Evolutionary conservation across 1,140 invertebrate genomes (phyloP), one percentile per base, ranked within the genome.

Genomic region (Hylyphantes graminicola): DNA sequence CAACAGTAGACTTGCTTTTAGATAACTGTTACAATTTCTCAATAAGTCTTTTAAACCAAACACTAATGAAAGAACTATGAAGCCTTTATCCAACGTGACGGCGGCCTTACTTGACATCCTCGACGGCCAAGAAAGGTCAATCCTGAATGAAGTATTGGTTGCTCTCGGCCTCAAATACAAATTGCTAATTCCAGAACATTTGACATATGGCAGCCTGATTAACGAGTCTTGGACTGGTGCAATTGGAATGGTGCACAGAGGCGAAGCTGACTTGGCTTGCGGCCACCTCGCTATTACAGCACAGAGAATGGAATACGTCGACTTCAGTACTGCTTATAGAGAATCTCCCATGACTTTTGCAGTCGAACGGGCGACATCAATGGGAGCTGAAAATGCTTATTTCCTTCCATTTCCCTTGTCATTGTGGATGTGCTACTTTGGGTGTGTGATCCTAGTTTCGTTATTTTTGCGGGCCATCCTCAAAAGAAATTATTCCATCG

Each of bases 161-260:
- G n/a, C n/a, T n/a, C n/a, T n/a, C n/a, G n/a, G n/a, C n/a, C n/a
- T n/a, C n/a, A n/a, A n/a, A n/a, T n/a, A n/a, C n/a, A n/a, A n/a
- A n/a, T n/a, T n/a, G n/a, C n/a, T n/a, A n/a, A n/a, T n/a, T n/a
- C n/a, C n/a, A n/a, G n/a, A n/a, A n/a, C n/a, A n/a, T n/a, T n/a
- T n/a, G n/a, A n/a, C n/a, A n/a, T n/a, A n/a, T n/a, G n/a, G n/a
- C n/a, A n/a, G n/a, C n/a, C n/a, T n/a, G n/a, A n/a, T n/a, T n/a
- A n/a, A 81, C 54, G 19, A 50, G 12, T n/a, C 54, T 0, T 81
- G 79, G 79, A 61, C 67, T 54, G 79, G 79, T 10, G 19, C 50
- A 9, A 61, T 81, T 53, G 79, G 68, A 12, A 81, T 81, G 79
- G 59, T 81, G 11, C 35, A 61, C 13, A 15, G 68, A 64, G 51